Evolutionary conservation across 2,113 vertebrate genomes (phyloP).

Genomic region (Hydrolagus affinis): DNA sequence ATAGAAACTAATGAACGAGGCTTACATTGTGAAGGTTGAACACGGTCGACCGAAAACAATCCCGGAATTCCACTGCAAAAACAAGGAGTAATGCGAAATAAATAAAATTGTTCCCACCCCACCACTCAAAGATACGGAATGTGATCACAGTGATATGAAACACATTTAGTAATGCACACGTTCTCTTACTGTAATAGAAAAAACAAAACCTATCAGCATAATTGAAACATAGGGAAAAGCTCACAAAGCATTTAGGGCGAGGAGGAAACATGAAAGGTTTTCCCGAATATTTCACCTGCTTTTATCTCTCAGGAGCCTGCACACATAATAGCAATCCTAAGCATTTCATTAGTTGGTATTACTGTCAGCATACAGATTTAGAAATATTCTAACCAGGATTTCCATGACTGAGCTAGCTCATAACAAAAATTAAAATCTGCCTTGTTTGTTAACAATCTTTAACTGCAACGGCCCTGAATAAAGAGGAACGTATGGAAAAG

Average conservation of each 20-base stretch:
- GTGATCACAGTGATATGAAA: neutral
- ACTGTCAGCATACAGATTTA: neutral
- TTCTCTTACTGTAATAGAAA: neutral
- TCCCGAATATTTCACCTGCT: neutral
- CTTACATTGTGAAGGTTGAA: neutral
- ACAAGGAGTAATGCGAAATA: neutral
- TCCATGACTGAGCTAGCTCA: too few relatives aligned
- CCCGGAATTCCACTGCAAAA: constrained; percentile 15
- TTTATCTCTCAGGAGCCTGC: neutral
- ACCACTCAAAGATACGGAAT: neutral
- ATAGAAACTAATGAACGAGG: neutral
- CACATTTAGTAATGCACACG: neutral
- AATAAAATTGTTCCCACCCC: neutral
- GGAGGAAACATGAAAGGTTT: neutral
- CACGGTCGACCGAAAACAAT: neutral
- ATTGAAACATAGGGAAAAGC: neutral
- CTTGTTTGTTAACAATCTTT: too few relatives aligned
- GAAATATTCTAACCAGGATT: neutral
- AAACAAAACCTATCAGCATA: neutral
- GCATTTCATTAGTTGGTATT: too few relatives aligned
- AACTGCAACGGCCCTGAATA: too few relatives aligned
- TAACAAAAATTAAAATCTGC: too few relatives aligned
- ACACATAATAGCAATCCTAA: neutral
- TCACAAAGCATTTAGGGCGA: neutral
- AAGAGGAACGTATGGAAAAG: too few relatives aligned